Evolutionary conservation across 1,140 invertebrate species (phyloP).

Genomic region (Lepidurus couesii): DNA sequence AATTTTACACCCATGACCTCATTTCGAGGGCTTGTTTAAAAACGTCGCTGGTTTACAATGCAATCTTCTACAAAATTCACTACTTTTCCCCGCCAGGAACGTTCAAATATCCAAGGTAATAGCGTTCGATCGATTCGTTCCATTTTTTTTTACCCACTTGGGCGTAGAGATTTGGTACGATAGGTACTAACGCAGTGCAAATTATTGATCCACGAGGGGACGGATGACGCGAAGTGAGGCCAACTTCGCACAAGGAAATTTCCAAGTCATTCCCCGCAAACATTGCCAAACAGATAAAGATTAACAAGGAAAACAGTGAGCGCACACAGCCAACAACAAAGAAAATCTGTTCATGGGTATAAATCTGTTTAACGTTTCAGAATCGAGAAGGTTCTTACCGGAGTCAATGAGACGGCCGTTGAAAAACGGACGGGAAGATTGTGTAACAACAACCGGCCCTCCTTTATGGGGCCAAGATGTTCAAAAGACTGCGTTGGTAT

Average conservation of each 20-base stretch:
- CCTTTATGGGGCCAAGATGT: not conserved
- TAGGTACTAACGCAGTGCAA: not conserved
- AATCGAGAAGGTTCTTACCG: not conserved
- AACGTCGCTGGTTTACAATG: not conserved
- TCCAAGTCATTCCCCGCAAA: not conserved
- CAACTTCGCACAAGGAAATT: not conserved
- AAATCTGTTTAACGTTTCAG: not conserved
- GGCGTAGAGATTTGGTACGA: not conserved
- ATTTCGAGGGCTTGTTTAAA: not conserved
- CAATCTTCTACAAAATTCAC: not conserved
- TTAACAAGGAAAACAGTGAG: not conserved
- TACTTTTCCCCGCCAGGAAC: not conserved
- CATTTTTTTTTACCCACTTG: not conserved
- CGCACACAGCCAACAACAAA: not conserved
- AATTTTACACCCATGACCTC: constrained; percentile 2
- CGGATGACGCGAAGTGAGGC: not conserved
- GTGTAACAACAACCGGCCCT: not conserved
- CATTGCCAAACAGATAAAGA: not conserved
- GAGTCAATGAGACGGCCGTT: not conserved
- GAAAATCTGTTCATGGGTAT: not conserved
- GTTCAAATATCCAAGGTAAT: not conserved
- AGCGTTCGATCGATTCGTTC: not conserved
- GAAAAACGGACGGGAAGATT: too few relatives aligned
- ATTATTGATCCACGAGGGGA: not conserved
- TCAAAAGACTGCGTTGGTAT: not conserved